Evolutionary conservation across 1,140 invertebrate species (phyloP).

Genomic region (Hirudo medicinalis): DNA sequence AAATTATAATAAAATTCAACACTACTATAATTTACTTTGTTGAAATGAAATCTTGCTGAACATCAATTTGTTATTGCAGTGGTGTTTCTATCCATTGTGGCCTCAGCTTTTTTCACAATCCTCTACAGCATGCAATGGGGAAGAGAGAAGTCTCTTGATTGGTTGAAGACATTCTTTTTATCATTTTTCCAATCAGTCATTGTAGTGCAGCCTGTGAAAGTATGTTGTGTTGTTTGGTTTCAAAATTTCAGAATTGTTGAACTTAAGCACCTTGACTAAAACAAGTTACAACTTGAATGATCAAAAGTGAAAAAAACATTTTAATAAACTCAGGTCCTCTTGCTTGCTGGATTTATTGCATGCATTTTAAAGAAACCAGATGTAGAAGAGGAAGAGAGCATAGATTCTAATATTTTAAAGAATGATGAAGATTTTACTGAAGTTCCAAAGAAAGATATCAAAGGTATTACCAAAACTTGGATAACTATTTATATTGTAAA

Average conservation of each 20-base stretch:
- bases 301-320: background rate
- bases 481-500: too few species aligned
- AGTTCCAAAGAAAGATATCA: constrained; percentile 22
- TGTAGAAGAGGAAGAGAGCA: constrained; percentile 40
- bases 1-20: background rate
- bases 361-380: constrained; percentile 45
- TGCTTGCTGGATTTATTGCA: constrained; percentile 45
- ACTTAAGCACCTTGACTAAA: background rate
- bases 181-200: constrained; percentile 40
- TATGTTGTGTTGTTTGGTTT: constrained; percentile 21
- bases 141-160: constrained; percentile 37
- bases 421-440: constrained; percentile 27
- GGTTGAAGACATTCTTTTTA: constrained; percentile 38
- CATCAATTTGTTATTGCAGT: constrained; percentile 24
- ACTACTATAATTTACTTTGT: background rate
- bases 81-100: constrained; percentile 32
- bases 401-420: constrained; percentile 27
- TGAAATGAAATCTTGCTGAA: too few species aligned
- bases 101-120: constrained; percentile 38
- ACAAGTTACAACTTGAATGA: background rate
- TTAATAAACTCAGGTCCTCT: constrained; percentile 36
- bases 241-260: background rate
- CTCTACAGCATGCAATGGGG: constrained; percentile 42
- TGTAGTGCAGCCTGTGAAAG: constrained; percentile 39
- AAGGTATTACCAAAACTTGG: constrained; percentile 19